Evolutionary conservation across 1,140 invertebrate genomes (phyloP).

Genomic region (Cotesia typhae): DNA sequence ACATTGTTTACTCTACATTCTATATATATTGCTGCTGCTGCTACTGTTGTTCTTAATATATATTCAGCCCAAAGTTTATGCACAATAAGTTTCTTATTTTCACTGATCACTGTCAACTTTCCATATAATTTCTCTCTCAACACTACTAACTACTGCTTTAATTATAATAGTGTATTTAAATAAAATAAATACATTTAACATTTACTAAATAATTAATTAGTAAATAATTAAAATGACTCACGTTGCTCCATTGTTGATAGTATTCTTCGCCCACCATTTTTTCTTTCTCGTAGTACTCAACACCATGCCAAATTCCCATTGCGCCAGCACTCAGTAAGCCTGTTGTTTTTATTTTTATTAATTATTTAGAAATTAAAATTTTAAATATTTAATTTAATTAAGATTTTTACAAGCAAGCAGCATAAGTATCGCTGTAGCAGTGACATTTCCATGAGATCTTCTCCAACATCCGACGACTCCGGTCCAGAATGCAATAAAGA

Average conservation of each 20-base stretch:
- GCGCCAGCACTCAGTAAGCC: slow-evolving; percentile 88
- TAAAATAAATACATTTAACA: neutral
- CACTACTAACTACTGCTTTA: neutral
- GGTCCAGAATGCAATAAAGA: slow-evolving; percentile 93
- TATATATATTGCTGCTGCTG: no score
- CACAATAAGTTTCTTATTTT: slow-evolving; percentile 28
- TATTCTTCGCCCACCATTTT: slow-evolving; percentile 89
- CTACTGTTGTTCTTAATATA: neutral
- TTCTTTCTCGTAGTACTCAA: slow-evolving; percentile 94
- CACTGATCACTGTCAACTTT: slow-evolving; percentile 15
- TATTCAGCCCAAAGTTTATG: neutral
- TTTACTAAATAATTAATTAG: neutral
- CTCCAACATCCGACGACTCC: slow-evolving; percentile 93
- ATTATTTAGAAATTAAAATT: slow-evolving; percentile 21
- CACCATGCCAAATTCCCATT: slow-evolving; percentile 95
- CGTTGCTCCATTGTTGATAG: slow-evolving; percentile 91
- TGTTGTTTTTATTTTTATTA: slow-evolving; percentile 50
- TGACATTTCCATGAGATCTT: slow-evolving; percentile 90
- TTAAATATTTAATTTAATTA: slow-evolving; percentile 24
- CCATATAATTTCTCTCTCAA: slow-evolving; percentile 32
- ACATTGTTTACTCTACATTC: slow-evolving; percentile 4
- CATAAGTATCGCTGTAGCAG: slow-evolving; percentile 91
- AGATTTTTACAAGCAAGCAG: slow-evolving; percentile 82
- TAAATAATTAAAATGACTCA: slow-evolving; percentile 66
- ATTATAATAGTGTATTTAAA: no score